Percentiles rank a stretch among this genome's conserved stretches.
These are phyloP conservation scores for Lasiurus cinereus DNA, from an alignment of 2,113 vertebrate genomes.

Conservation along the genomic window DNA sequence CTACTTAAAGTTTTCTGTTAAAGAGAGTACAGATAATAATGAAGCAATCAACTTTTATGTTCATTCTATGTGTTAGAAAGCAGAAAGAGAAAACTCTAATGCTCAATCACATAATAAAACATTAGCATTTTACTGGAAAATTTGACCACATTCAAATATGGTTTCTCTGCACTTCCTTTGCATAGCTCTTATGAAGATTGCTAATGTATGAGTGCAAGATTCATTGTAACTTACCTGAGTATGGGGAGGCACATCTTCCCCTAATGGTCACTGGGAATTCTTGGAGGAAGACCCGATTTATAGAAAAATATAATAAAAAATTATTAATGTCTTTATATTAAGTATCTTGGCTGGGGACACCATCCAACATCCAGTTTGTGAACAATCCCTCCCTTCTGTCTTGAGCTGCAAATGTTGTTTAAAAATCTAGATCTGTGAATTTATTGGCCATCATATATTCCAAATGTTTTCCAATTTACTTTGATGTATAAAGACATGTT, in stretches of 20 bases:
- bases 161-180: background rate
- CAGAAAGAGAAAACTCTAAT: background rate
- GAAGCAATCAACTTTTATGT: background rate
- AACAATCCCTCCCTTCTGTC: background rate
- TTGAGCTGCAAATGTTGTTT: background rate
- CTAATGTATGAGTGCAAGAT: background rate
- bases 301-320: background rate
- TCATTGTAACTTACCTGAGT: background rate
- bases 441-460: background rate
- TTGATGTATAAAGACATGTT: background rate
- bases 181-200: background rate
- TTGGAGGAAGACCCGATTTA: accelerated
- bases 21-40: background rate
- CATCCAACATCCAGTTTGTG: background rate
- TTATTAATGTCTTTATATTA: background rate
- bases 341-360: background rate
- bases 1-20: background rate
- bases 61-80: background rate
- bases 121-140: background rate
- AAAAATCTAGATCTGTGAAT: background rate
- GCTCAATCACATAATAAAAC: background rate
- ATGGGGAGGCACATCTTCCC: background rate
- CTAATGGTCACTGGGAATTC: background rate
- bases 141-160: background rate
- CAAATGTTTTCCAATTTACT: background rate